Conservation (phyloP, 2,797 vertebrate species). For the Pipistrellus kuhlii region DNA sequence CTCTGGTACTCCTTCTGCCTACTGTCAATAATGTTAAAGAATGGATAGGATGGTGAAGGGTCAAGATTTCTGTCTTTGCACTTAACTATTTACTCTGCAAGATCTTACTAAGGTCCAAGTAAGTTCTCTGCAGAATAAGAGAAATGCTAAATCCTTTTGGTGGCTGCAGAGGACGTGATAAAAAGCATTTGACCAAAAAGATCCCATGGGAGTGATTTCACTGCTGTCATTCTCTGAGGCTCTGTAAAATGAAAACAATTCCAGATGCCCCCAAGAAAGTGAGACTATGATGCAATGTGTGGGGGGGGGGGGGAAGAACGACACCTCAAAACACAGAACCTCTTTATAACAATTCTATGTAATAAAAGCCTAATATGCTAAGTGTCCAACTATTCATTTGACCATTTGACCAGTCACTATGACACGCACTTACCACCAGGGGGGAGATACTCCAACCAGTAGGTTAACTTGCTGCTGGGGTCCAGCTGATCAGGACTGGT, state of each 20-base stretch:
- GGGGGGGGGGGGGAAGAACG: not conserved
- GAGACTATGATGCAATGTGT: not conserved
- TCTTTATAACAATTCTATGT: not conserved
- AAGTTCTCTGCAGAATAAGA: constrained; percentile 41
- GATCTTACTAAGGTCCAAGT: constrained; percentile 55
- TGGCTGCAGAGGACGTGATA: constrained; percentile 12
- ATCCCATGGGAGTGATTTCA: not conserved
- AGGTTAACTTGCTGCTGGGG: too few relatives aligned
- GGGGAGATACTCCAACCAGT: too few relatives aligned
- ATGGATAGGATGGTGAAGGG: not conserved
- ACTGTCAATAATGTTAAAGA: constrained; percentile 43
- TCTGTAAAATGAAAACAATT: constrained; percentile 38
- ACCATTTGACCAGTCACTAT: too few relatives aligned
- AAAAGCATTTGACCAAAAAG: constrained; percentile 55
- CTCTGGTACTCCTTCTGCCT: not conserved
- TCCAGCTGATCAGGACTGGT: too few relatives aligned
- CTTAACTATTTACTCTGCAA: constrained; percentile 55
- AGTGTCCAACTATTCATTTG: too few relatives aligned
- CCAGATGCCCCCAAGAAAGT: not conserved
- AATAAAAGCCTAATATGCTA: too few relatives aligned
- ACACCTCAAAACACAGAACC: not conserved
- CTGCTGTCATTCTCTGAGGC: not conserved
- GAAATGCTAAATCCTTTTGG: constrained; percentile 45
- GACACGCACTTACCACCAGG: too few relatives aligned
- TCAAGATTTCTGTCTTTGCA: constrained; percentile 11